A percentile compares a stretch with the other conserved stretches of the same genome.
These are phyloP conservation scores for Zaprionus tsacasi DNA, from an alignment of 1,140 invertebrate genomes.

Conservation along the genomic window DNA sequence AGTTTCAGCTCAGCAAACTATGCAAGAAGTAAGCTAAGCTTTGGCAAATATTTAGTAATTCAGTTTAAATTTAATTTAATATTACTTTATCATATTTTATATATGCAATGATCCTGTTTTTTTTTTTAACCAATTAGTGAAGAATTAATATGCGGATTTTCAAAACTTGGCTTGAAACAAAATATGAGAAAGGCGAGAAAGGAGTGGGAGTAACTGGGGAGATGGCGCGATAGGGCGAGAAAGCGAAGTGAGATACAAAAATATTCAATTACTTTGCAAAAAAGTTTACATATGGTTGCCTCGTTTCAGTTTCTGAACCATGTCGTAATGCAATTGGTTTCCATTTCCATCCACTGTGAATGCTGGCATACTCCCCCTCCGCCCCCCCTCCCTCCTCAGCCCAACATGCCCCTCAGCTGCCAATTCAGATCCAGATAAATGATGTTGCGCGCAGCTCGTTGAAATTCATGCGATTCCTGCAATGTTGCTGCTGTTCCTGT, in stretches of 20 bases:
- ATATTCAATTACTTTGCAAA: conserved; percentile 39
- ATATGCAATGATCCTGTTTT: neutral
- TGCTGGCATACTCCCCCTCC: neutral
- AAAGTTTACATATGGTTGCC: conserved; percentile 28
- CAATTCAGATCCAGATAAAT: conserved; percentile 47
- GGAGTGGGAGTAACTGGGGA: no score
- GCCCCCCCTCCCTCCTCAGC: neutral
- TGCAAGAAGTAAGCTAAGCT: no score
- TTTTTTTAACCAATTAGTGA: no score
- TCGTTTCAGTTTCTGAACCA: conserved; percentile 32
- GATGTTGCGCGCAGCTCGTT: conserved; percentile 40
- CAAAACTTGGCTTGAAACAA: neutral
- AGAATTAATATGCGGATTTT: no score
- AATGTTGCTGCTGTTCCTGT: neutral
- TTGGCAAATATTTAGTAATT: no score
- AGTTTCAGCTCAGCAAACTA: no score
- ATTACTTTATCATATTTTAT: no score
- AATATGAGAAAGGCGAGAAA: neutral
- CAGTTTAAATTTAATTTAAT: no score
- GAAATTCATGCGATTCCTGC: conserved; percentile 37
- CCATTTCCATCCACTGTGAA: conserved; percentile 18
- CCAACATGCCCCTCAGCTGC: conserved; percentile 10
- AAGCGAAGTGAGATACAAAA: neutral
- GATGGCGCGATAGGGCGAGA: neutral
- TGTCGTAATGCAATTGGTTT: conserved; percentile 51